Percentiles rank a stretch among this genome's conserved stretches.
These are phyloP conservation scores for Lasioglossum malachurum DNA, from an alignment of 2,888 invertebrate species.

Conservation along the genomic window DNA sequence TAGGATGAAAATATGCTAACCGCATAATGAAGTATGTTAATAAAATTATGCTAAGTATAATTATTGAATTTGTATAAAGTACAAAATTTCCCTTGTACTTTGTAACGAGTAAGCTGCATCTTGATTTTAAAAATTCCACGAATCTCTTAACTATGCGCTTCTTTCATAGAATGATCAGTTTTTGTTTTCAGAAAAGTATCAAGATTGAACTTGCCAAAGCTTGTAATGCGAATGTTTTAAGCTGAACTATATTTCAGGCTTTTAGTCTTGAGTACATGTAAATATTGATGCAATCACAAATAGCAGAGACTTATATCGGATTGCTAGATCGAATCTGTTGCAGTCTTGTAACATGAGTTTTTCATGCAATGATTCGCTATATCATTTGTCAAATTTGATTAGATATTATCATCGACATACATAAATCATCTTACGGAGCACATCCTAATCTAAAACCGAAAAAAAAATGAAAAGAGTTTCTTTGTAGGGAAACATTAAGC, in stretches of 20 bases:
- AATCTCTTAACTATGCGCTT: constrained; percentile 18
- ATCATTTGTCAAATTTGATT: constrained; percentile 32
- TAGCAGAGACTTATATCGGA: constrained; percentile 11
- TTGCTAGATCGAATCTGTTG: constrained; percentile 10
- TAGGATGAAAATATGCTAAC: constrained; percentile 43
- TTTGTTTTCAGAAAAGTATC: constrained; percentile 14
- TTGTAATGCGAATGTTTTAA: constrained; percentile 47
- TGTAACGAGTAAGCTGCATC: constrained; percentile 36
- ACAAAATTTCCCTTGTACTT: constrained; percentile 20
- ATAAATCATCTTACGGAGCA: constrained; percentile 19
- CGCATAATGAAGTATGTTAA: constrained; percentile 58
- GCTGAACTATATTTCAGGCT: constrained; percentile 39
- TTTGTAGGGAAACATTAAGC: constrained; percentile 11
- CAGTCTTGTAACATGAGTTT: constrained; percentile 28
- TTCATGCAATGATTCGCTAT: constrained; percentile 27
- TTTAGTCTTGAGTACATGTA: constrained; percentile 32
- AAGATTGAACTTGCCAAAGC: constrained; percentile 28
- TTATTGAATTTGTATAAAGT: constrained; percentile 30
- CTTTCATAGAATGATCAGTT: constrained; percentile 22
- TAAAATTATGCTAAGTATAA: constrained; percentile 16
- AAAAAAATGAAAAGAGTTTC: background rate
- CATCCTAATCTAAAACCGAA: background rate
- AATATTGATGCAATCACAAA: constrained; percentile 25
- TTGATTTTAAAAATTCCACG: constrained; percentile 16
- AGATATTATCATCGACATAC: constrained; percentile 24